These are phyloP conservation scores for Lanistes nyassanus DNA, from an alignment of 1,140 invertebrate species.

Conservation along the genomic window DNA sequence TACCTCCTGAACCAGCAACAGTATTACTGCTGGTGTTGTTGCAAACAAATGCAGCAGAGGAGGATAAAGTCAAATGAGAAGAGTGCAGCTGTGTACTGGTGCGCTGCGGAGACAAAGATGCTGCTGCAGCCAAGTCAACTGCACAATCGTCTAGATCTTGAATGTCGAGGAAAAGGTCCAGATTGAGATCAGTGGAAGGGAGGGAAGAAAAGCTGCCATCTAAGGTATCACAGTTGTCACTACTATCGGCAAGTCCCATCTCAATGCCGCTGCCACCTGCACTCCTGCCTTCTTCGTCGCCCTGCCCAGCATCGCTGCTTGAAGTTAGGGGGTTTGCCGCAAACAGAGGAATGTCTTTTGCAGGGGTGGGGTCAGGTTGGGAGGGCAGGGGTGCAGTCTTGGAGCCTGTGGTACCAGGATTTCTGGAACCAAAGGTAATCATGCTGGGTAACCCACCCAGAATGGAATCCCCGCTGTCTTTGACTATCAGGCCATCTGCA, in stretches of 20 bases:
- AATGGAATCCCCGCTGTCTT: constrained; percentile 1
- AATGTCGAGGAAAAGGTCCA: constrained; percentile 38
- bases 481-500: constrained; percentile 9
- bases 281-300: neutral
- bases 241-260: neutral
- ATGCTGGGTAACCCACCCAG: neutral
- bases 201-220: constrained; percentile 46
- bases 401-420: too few species aligned
- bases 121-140: constrained; percentile 17
- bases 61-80: neutral
- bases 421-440: neutral
- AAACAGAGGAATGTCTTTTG: constrained; percentile 30
- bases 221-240: constrained; percentile 41
- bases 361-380: constrained; percentile 11
- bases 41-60: neutral
- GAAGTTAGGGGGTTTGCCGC: constrained; percentile 20
- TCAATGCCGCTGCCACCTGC: neutral
- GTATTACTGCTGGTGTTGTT: too few species aligned
- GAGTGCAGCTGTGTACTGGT: neutral
- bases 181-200: constrained; percentile 43
- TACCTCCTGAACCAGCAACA: too few species aligned
- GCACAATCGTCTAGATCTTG: constrained; percentile 39
- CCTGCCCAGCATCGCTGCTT: neutral
- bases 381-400: neutral
- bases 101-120: constrained; percentile 19